A percentile compares a stretch with the other conserved stretches of the same genome.
phyloP scores from a whole-genome alignment of 2,113 vertebrate species.

The Oenanthe oenanthe region DNA sequence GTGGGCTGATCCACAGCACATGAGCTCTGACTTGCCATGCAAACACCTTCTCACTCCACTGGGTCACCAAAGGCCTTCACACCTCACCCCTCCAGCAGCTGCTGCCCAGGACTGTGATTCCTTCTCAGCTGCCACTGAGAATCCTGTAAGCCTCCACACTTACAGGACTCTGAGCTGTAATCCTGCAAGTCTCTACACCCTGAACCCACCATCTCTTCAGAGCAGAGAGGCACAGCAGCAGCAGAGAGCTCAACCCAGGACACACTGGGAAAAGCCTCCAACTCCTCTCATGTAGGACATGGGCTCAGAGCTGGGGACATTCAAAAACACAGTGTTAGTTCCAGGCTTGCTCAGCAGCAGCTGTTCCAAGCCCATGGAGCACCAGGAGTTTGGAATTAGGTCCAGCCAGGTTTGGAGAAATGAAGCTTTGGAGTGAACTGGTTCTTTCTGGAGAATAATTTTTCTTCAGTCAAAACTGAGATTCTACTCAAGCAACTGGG shows the following conservation, averaged over 20 bases:
- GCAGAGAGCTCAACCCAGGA: neutral
- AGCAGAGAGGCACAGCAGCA: neutral
- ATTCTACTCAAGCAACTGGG: neutral
- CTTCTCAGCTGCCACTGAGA: neutral
- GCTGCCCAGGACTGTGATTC: neutral
- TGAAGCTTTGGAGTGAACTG: neutral
- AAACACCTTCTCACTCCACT: neutral
- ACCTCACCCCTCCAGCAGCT: neutral
- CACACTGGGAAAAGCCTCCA: neutral
- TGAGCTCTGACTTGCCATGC: neutral
- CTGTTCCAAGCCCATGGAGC: neutral
- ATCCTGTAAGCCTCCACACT: neutral
- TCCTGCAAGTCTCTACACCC: neutral
- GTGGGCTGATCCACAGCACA: neutral
- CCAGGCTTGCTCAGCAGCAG: neutral
- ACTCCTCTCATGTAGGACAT: neutral
- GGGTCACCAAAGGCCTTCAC: neutral
- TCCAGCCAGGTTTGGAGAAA: neutral
- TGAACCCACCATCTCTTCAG: neutral
- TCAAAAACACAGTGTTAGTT: accelerated
- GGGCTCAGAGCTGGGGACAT: neutral
- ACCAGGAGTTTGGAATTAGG: neutral
- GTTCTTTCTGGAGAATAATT: neutral
- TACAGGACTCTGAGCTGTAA: no score
- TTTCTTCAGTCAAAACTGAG: neutral